These are phyloP conservation scores for Cheilosia variabilis DNA, from an alignment of 2,888 invertebrate genomes.

Conservation along the genomic window DNA sequence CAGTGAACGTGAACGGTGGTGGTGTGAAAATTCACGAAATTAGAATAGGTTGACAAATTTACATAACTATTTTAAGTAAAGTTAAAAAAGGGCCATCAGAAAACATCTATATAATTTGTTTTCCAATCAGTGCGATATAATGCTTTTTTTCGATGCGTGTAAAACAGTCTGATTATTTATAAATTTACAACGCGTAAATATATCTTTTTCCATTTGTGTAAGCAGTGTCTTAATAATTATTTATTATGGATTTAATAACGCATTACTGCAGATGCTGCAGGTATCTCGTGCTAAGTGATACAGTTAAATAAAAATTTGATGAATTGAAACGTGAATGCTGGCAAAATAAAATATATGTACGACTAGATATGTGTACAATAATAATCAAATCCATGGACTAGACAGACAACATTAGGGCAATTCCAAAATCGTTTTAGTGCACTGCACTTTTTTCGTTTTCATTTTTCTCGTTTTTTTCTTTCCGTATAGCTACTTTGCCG, in stretches of 20 bases:
- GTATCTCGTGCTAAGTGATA: neutral
- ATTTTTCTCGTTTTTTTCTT: conserved; percentile 50
- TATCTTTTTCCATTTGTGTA: conserved; percentile 33
- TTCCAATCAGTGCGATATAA: conserved; percentile 7
- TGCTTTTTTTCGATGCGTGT: conserved; percentile 25
- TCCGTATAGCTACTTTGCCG: conserved; percentile 55
- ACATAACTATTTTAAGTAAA: conserved; percentile 67
- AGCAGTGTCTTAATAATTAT: conserved; percentile 38
- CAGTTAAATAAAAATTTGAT: neutral
- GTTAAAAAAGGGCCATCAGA: conserved; percentile 38
- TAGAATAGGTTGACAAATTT: conserved; percentile 68
- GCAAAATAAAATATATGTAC: neutral
- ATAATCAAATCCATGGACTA: neutral
- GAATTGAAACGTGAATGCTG: neutral
- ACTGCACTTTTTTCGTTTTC: conserved; percentile 56
- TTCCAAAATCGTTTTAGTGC: conserved; percentile 47
- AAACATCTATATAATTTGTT: conserved; percentile 24
- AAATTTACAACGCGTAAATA: conserved; percentile 25
- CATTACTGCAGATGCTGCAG: conserved; percentile 4
- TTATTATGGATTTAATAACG: conserved; percentile 24
- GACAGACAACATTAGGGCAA: neutral
- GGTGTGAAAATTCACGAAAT: conserved; percentile 65
- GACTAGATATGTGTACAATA: neutral
- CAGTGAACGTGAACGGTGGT: conserved; percentile 68
- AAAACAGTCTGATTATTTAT: conserved; percentile 7